Conservation (phyloP, 2,113 vertebrate genomes). For the Tauraco erythrolophus region DNA sequence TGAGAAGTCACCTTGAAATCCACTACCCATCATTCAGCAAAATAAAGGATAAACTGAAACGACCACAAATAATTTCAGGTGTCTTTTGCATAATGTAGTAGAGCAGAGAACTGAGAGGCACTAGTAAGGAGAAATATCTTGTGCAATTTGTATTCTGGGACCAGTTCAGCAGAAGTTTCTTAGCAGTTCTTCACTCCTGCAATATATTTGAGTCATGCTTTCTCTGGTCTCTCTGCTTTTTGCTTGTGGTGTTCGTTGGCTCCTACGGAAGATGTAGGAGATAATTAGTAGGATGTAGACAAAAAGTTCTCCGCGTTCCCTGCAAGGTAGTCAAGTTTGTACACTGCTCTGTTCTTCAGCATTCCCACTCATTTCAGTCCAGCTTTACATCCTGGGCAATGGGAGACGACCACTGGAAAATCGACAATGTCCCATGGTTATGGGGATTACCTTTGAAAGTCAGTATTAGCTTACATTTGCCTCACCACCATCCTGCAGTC, state of each 20-base stretch:
- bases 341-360: neutral
- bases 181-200: neutral
- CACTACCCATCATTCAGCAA: neutral
- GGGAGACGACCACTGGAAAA: neutral
- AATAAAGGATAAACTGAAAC: slow-evolving; percentile 19
- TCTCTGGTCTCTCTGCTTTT: neutral
- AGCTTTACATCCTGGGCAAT: neutral
- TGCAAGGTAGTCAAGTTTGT: neutral
- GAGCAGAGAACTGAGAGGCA: neutral
- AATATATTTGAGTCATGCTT: neutral
- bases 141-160: neutral
- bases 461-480: neutral
- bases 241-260: neutral
- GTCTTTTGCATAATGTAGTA: slow-evolving; percentile 22
- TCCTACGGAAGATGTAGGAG: neutral
- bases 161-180: neutral
- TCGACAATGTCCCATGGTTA: fast-evolving
- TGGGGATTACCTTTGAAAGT: neutral
- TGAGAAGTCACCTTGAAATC: slow-evolving; percentile 58
- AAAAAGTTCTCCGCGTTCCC: neutral
- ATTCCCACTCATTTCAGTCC: neutral
- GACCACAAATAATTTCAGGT: slow-evolving; percentile 32
- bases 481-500: neutral
- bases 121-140: neutral
- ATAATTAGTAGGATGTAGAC: neutral